Evolutionary conservation across 2,888 invertebrate genomes (phyloP).

Genomic region (Scaptomyza polygonia): DNA sequence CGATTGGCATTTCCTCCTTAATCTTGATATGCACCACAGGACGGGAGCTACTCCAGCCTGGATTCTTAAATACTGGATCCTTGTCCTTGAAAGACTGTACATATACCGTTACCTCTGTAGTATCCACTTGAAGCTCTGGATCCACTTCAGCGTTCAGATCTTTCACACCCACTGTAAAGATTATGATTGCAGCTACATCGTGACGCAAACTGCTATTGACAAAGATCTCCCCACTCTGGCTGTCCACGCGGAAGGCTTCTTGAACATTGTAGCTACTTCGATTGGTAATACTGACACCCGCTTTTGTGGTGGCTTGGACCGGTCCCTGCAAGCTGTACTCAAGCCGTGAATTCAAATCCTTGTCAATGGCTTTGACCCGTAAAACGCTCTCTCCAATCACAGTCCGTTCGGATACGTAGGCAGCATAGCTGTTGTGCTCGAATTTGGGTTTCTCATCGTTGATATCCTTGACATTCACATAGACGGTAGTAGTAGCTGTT

Average conservation of each 20-base stretch:
- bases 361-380: slow-evolving; percentile 88
- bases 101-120: slow-evolving; percentile 90
- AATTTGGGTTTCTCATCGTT: slow-evolving; percentile 94
- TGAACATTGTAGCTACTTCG: slow-evolving; percentile 88
- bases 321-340: slow-evolving; percentile 89
- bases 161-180: slow-evolving; percentile 88
- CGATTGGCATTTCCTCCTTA: slow-evolving; percentile 91
- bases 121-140: slow-evolving; percentile 87
- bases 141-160: slow-evolving; percentile 89
- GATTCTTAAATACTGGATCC: slow-evolving; percentile 90
- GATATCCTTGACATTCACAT: slow-evolving; percentile 89
- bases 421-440: slow-evolving; percentile 87
- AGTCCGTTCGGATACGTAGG: slow-evolving; percentile 90
- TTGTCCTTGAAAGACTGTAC: slow-evolving; percentile 91
- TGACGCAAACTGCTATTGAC: slow-evolving; percentile 89
- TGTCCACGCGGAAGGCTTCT: slow-evolving; percentile 89
- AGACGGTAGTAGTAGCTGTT: slow-evolving; percentile 91
- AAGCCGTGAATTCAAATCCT: slow-evolving; percentile 88
- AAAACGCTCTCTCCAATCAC: slow-evolving; percentile 87
- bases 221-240: slow-evolving; percentile 88
- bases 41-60: slow-evolving; percentile 89
- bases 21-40: slow-evolving; percentile 88
- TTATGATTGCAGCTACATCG: slow-evolving; percentile 90
- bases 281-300: slow-evolving; percentile 88
- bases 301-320: slow-evolving; percentile 89